Base-by-base conservation (phyloP, 64 coral and sea anemone species). In the Dendronephthya gigantea region DNA sequence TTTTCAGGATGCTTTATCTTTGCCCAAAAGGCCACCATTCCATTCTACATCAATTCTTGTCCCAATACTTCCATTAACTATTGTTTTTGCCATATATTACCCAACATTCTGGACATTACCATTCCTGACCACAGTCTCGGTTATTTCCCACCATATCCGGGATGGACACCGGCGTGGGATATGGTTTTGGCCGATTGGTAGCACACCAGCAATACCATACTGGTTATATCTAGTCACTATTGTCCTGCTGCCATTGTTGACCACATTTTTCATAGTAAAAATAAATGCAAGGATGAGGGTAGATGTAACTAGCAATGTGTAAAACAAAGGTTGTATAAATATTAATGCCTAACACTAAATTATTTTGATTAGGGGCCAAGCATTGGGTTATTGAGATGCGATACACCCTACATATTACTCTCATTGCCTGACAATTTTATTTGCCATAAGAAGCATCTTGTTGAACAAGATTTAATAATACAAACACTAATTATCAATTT, bases 141-240 rank as follows among this genome's bases (percentile, higher is more conserved):
- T 97, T 30, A 52, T 91, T 32, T 97, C 94, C 16, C 94, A 97
- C 31, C 94, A 97, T 86, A 66, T 97, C 9, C 89, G 91, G 10
- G 94, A 97, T 85, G 91, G 88, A 0, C 68, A 87, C 22, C 90
- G 94, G 50, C 83, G 87, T 39, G 91, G 94, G 4, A 83, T 97
- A 29, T 97, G 94, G 94, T 93, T 91, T 50, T 97, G 94, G 94
- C 91, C 94, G 45, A 17, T 97, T 30, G 91, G 91, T 41, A 93
- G 83, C 13, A 93, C 89, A 15, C 89, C 62, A 83, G 84, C 94
- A 9, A 36, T 97, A 23, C 94, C 89, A 0, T 97, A 91, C 68
- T 89, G 94, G 89, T 22, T 93, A n/a, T 97, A 97, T 41, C 40
- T 97, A 29, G 35, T 50, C n/a, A 87, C 58, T 87, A 62, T 83